Evolutionary conservation across 2,888 invertebrate species (phyloP), one percentile per base, ranked within the genome.

Genomic region (Leptopilina drosophilae): DNA sequence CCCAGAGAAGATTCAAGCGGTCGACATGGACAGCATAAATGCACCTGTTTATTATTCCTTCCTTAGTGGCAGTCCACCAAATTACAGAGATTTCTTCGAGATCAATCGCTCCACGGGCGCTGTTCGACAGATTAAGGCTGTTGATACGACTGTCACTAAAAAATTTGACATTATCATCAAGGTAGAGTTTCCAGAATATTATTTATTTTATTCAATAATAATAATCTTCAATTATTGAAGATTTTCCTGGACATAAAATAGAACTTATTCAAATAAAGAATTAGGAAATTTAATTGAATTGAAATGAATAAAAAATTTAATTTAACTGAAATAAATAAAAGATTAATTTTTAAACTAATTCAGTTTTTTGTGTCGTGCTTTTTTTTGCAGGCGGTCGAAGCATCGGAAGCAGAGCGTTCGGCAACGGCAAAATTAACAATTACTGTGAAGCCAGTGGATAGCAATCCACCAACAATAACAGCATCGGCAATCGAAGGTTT

Each of bases 1-100:
- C 53, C 98, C 98, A 0, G 97, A 97, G 89, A 96, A 97, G 90
- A 97, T 98, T 82, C 96, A 97, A 92, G 98, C 98, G 0, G 95
- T 97, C 0, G 98, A 98, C 91, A 95, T 97, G 94, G 98, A 98
- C 89, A 97, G 97, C 0, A 94, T 98, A 66, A 96, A 97, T 88
- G 95, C 97, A 0, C 95, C 96, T 0, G 97, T 98, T 82, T 94
- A 94, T 77, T 98, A 97, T 90, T 95, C 94, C 79, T 97, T 98
- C 88, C 94, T 96, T 14, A 96, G 95, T 83, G 98, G 97, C 0
- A 95, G 94, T 84, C 98, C 97, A 0, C 93, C 95, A 9, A 94
- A 95, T 80, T 98, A 95, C 93, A 92, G 93, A 0, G 95, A 95
- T 12, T 97, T 96, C 91, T 98, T 98, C 92, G 94, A 95, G 83